Evolutionary conservation across 2,797 vertebrate genomes (phyloP).

Genomic region (Periparus ater): DNA sequence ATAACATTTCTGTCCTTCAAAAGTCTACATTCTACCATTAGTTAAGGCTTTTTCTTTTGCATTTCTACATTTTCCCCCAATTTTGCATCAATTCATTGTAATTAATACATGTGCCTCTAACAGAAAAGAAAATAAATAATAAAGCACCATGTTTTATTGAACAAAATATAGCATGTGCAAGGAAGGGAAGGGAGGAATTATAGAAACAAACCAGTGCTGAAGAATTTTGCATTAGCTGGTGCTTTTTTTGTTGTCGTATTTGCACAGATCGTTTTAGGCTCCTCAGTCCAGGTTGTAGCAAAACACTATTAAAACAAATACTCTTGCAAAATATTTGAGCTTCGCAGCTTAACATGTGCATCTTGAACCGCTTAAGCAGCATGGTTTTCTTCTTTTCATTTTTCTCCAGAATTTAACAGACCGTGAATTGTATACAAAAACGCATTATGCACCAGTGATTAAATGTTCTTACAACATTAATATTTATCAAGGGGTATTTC

Average conservation of each 20-base stretch:
- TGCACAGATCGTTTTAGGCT: slow-evolving; percentile 72
- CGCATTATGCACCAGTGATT: slow-evolving; percentile 77
- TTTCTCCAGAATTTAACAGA: slow-evolving; percentile 78
- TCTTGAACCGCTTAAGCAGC: slow-evolving; percentile 75
- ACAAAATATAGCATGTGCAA: slow-evolving; percentile 47
- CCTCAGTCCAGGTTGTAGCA: slow-evolving; percentile 67
- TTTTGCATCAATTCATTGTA: slow-evolving; percentile 32
- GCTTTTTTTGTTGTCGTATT: slow-evolving; percentile 66
- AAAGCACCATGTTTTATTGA: slow-evolving; percentile 62
- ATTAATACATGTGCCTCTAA: slow-evolving; percentile 28
- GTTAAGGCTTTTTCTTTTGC: slow-evolving; percentile 54
- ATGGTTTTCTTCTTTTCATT: slow-evolving; percentile 72
- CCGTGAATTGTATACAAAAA: slow-evolving; percentile 77
- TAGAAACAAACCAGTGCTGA: slow-evolving; percentile 73
- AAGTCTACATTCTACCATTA: slow-evolving; percentile 58
- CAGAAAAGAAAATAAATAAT: slow-evolving; percentile 58
- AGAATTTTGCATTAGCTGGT: slow-evolving; percentile 71
- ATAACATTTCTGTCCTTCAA: background rate
- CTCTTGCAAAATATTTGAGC: slow-evolving; percentile 76
- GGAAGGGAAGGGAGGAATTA: slow-evolving; percentile 20
- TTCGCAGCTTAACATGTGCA: slow-evolving; percentile 76
- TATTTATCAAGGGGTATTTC: slow-evolving; percentile 74
- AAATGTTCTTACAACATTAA: slow-evolving; percentile 71
- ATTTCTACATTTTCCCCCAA: slow-evolving; percentile 51
- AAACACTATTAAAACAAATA: slow-evolving; percentile 77